Evolutionary conservation across 1,140 invertebrate genomes (phyloP).

Genomic region (Hestina assimilis): DNA sequence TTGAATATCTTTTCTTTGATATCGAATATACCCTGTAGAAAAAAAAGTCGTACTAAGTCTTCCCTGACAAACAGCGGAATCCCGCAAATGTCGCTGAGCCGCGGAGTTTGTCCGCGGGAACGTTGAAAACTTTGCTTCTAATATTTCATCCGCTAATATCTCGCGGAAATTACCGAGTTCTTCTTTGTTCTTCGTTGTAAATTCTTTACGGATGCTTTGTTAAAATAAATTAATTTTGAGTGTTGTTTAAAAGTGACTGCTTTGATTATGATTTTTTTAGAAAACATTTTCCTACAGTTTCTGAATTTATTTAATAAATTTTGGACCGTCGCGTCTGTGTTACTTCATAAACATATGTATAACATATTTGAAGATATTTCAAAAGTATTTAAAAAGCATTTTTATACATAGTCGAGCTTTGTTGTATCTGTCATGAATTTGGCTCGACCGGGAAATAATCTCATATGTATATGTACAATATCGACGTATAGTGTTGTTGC

Average conservation of each 20-base stretch:
- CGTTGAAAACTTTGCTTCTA: constrained; percentile 55
- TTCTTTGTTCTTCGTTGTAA: constrained; percentile 60
- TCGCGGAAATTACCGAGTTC: constrained; percentile 32
- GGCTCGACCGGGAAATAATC: too few species aligned
- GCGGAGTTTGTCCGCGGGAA: constrained; percentile 42
- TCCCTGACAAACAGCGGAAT: constrained; percentile 58
- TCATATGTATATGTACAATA: too few species aligned
- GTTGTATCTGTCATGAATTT: too few species aligned
- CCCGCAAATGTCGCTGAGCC: constrained; percentile 66
- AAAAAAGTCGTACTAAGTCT: too few species aligned
- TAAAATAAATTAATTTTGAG: constrained; percentile 54
- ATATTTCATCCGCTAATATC: constrained; percentile 58
- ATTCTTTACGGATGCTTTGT: constrained; percentile 42
- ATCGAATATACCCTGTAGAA: too few species aligned
- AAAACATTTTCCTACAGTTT: neutral
- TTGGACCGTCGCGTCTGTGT: neutral
- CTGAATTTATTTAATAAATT: neutral
- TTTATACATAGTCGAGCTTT: too few species aligned
- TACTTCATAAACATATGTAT: neutral
- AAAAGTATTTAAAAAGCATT: too few species aligned
- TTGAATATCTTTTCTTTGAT: too few species aligned
- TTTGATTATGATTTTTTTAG: constrained; percentile 1
- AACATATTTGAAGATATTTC: too few species aligned
- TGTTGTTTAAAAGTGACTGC: constrained; percentile 23
- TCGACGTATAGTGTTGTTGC: too few species aligned